Conservation (phyloP, 2,113 vertebrate genomes). For the Salvator merianae region DNA sequence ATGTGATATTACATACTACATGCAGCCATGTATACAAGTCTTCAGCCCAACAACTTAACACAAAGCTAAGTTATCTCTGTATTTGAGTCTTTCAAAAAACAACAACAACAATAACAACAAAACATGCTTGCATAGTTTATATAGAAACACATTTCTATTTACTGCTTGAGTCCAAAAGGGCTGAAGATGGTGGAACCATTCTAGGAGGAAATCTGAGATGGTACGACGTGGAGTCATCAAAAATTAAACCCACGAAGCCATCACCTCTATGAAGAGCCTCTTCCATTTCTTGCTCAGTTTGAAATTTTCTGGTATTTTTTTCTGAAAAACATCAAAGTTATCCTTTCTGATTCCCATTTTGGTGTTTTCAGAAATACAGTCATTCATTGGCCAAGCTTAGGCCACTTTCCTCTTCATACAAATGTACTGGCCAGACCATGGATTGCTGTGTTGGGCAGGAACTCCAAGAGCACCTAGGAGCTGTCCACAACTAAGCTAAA, state of each 20-base stretch:
- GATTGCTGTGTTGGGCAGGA: no score
- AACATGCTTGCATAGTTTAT: not conserved
- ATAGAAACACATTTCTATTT: not conserved
- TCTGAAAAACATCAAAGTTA: conserved; percentile 49
- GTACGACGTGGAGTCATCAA: conserved; percentile 75
- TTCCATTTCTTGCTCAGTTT: conserved; percentile 71
- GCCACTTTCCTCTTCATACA: not conserved
- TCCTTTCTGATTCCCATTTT: not conserved
- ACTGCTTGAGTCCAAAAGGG: conserved; percentile 75
- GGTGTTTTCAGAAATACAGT: no score
- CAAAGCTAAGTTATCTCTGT: not conserved
- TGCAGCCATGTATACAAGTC: no score
- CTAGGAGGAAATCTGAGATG: conserved; percentile 74
- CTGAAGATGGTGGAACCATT: conserved; percentile 63
- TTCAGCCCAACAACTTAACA: not conserved
- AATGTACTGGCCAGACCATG: no score
- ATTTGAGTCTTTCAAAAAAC: not conserved
- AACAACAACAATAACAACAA: no score
- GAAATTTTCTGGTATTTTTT: conserved; percentile 67
- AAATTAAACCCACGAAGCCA: conserved; percentile 73
- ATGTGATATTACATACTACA: no score
- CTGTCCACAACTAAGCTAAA: not conserved
- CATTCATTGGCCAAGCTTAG: no score
- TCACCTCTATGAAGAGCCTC: conserved; percentile 56
- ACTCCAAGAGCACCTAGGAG: no score